These are phyloP conservation scores for Centropus bengalensis DNA, from an alignment of 2,113 vertebrate species.

Conservation along the genomic window DNA sequence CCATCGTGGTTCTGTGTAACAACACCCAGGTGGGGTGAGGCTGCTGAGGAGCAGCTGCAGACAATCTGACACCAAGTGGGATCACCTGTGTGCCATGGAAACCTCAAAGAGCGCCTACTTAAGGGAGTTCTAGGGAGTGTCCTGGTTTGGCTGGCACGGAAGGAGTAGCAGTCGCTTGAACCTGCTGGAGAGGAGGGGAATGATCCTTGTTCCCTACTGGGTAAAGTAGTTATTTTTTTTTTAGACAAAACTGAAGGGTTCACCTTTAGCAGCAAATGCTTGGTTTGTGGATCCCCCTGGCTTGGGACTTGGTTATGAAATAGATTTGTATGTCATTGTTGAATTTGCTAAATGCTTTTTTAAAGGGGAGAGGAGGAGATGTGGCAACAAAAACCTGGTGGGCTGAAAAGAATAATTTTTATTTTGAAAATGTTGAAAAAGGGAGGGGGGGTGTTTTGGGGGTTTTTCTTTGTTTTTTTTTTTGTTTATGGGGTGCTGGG, in stretches of 20 bases:
- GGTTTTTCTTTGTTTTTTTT: not conserved
- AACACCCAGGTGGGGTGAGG: accelerated
- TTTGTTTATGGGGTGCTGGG: not conserved
- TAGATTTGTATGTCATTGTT: not conserved
- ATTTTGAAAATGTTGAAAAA: not conserved
- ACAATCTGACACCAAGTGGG: accelerated
- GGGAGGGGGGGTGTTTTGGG: too few species aligned
- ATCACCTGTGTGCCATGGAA: not conserved
- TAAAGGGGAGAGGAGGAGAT: not conserved
- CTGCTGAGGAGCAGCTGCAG: not conserved
- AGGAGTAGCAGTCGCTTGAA: accelerated
- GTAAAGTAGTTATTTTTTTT: not conserved
- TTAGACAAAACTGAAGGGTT: not conserved
- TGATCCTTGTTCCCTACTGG: not conserved
- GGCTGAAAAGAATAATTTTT: not conserved
- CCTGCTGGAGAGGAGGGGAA: not conserved
- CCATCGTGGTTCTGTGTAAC: accelerated
- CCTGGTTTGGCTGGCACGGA: not conserved
- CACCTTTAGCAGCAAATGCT: not conserved
- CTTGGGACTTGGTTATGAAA: not conserved
- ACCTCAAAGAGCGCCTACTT: accelerated
- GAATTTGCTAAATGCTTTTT: not conserved
- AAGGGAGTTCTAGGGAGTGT: accelerated
- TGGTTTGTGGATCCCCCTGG: not conserved
- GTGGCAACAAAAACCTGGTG: not conserved